A percentile compares a stretch with the other conserved stretches of the same genome.
These are phyloP conservation scores for Halictus rubicundus DNA, from an alignment of 1,140 invertebrate genomes.

Conservation along the genomic window DNA sequence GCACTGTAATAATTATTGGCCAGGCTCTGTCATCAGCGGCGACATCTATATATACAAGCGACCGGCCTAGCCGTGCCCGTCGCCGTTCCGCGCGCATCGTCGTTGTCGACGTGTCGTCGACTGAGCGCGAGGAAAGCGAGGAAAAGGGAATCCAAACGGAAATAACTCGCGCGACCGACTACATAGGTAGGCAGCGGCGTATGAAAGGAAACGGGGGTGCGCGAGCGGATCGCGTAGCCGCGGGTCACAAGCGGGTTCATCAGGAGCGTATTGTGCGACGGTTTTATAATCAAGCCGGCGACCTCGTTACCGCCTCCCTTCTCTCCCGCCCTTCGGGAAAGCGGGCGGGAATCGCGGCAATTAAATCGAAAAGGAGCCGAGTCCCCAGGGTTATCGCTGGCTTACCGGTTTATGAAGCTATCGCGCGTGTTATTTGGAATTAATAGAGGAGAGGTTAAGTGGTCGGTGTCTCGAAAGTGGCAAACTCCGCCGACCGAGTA, in stretches of 20 bases:
- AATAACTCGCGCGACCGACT: slow-evolving; percentile 39
- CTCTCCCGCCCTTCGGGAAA: background rate
- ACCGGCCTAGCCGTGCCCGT: background rate
- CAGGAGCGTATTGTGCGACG: slow-evolving; percentile 64
- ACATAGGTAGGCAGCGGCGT: background rate
- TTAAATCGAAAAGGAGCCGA: background rate
- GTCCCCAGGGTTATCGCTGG: background rate
- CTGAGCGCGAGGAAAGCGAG: slow-evolving; percentile 9
- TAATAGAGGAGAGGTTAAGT: slow-evolving; percentile 36
- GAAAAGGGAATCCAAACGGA: slow-evolving; percentile 49
- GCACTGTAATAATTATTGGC: slow-evolving; percentile 79
- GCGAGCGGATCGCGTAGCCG: background rate
- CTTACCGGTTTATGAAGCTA: background rate
- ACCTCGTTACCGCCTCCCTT: slow-evolving; percentile 35
- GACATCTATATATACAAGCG: slow-evolving; percentile 71
- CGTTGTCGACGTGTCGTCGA: background rate
- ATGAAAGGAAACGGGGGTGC: background rate
- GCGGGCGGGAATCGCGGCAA: background rate
- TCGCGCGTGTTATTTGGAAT: slow-evolving; percentile 6
- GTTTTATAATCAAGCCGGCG: slow-evolving; percentile 68
- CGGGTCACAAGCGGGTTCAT: slow-evolving; percentile 50
- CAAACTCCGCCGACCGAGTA: slow-evolving; percentile 40
- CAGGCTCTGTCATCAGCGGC: slow-evolving; percentile 78
- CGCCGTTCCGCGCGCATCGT: background rate
- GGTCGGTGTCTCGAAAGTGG: slow-evolving; percentile 27